Percentiles rank a stretch among this genome's conserved stretches.
These are phyloP conservation scores for Sinopyrophorus schimmeli DNA, from an alignment of 2,888 invertebrate genomes.

Conservation along the genomic window DNA sequence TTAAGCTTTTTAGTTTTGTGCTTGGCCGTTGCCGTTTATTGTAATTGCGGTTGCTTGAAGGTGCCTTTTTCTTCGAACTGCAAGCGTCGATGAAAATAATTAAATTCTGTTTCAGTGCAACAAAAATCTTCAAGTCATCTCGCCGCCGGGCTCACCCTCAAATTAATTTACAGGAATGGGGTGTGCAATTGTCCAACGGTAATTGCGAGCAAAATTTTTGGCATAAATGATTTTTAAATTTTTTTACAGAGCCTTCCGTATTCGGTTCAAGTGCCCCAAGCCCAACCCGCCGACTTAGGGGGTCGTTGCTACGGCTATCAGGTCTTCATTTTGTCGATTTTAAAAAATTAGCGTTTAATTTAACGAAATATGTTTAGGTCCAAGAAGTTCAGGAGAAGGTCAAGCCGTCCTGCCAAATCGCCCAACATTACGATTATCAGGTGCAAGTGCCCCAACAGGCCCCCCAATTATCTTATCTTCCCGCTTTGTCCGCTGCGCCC, in stretches of 20 bases:
- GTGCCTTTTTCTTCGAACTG: conserved; percentile 25
- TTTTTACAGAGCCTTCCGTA: conserved; percentile 31
- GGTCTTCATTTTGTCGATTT: too few relatives aligned
- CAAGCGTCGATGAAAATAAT: conserved; percentile 10
- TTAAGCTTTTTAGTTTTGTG: conserved; percentile 33
- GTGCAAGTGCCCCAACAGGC: conserved; percentile 38
- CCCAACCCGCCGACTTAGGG: not conserved
- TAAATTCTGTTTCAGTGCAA: conserved; percentile 46
- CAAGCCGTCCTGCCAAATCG: conserved; percentile 27
- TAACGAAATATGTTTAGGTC: conserved; percentile 1
- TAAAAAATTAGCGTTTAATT: not conserved
- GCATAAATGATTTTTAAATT: not conserved
- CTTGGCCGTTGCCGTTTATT: conserved; percentile 35
- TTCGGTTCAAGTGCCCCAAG: conserved; percentile 29
- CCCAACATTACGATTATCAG: conserved; percentile 33
- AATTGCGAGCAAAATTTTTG: conserved; percentile 10
- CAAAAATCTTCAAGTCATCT: conserved; percentile 45
- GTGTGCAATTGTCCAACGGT: conserved; percentile 35
- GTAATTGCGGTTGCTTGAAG: conserved; percentile 50
- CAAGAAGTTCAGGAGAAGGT: not conserved
- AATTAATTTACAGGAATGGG: conserved; percentile 45
- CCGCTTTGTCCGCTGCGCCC: conserved; percentile 41
- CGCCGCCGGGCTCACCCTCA: conserved; percentile 42
- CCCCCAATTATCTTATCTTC: conserved; percentile 20
- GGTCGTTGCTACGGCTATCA: conserved; percentile 27